phyloP scores from a whole-genome alignment of 1,140 invertebrate genomes.

The Ridgeia piscesae region DNA sequence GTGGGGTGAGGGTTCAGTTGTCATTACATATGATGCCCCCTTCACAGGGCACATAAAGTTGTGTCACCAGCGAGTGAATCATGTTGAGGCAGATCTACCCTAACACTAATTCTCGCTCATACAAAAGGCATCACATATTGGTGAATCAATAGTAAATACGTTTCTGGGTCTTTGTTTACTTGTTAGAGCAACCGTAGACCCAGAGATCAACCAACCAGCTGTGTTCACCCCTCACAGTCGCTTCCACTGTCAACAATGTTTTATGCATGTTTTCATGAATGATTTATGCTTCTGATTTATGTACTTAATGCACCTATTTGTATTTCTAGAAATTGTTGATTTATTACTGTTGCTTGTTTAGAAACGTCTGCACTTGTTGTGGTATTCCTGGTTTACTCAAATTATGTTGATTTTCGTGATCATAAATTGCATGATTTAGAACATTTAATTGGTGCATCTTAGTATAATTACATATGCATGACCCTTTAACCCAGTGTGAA shows the following conservation, averaged over 20 bases:
- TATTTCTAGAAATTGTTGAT: neutral
- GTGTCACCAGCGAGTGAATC: no score
- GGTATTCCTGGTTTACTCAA: neutral
- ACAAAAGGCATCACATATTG: no score
- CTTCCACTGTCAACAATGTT: neutral
- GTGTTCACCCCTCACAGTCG: neutral
- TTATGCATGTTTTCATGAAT: neutral
- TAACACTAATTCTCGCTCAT: no score
- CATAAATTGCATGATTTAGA: neutral
- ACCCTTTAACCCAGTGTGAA: neutral
- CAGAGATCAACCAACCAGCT: neutral
- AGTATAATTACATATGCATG: neutral
- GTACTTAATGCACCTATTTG: neutral
- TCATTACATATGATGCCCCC: no score
- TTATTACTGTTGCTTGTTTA: neutral
- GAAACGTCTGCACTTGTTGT: neutral
- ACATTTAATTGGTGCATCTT: neutral
- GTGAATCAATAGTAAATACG: no score
- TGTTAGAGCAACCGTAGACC: no score
- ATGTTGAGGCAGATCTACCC: no score
- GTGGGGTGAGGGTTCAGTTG: no score
- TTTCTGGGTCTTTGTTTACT: no score
- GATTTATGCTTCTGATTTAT: neutral
- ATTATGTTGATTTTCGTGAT: neutral
- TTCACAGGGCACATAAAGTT: no score